These are phyloP conservation scores for Perca schrenkii DNA, from an alignment of 2,113 vertebrate genomes.

Conservation along the genomic window DNA sequence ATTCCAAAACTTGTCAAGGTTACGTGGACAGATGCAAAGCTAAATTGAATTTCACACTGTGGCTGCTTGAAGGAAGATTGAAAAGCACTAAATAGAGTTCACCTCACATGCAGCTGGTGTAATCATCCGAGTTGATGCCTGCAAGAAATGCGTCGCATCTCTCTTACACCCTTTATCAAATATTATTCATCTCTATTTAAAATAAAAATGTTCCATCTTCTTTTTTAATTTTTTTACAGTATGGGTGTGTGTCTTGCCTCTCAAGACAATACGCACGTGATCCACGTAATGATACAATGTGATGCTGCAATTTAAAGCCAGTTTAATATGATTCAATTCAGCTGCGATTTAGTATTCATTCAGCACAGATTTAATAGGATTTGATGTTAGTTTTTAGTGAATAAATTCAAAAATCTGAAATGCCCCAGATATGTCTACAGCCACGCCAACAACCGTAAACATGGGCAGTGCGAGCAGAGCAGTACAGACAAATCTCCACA, in stretches of 20 bases:
- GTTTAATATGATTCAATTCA: neutral
- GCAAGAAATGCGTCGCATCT: slow-evolving; percentile 14
- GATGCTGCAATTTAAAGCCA: neutral
- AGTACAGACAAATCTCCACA: no score
- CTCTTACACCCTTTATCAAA: neutral
- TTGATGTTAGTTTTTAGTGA: neutral
- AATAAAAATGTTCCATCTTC: slow-evolving; percentile 7
- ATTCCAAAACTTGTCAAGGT: slow-evolving; percentile 82
- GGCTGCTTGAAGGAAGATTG: slow-evolving; percentile 70
- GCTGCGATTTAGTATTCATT: neutral
- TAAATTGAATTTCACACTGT: slow-evolving; percentile 80
- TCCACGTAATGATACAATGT: neutral
- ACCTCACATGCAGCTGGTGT: slow-evolving; percentile 53
- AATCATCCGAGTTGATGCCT: slow-evolving; percentile 36
- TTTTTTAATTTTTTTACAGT: neutral
- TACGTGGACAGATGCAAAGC: slow-evolving; percentile 70
- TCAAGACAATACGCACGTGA: neutral
- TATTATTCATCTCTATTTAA: neutral
- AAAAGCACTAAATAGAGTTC: slow-evolving; percentile 75
- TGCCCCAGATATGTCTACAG: slow-evolving; percentile 1
- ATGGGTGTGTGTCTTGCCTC: neutral
- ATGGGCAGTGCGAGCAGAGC: neutral
- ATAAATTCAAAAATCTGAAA: neutral
- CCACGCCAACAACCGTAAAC: neutral
- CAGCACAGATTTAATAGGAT: neutral